These are phyloP conservation scores for Dynastes hyllus DNA, from an alignment of 2,888 invertebrate species.

Conservation along the genomic window DNA sequence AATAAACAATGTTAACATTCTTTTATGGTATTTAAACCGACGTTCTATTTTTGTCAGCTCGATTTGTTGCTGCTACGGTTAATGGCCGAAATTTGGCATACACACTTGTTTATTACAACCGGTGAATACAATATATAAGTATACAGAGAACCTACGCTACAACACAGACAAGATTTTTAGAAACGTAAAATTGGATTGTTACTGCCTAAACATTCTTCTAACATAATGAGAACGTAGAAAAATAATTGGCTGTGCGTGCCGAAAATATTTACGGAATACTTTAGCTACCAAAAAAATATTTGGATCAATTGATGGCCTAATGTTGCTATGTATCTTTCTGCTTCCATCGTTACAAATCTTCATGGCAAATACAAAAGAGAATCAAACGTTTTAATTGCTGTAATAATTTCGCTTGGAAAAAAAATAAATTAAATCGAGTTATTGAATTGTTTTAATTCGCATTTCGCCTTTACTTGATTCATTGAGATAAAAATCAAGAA, in stretches of 20 bases:
- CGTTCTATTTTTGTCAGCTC: slow-evolving; percentile 41
- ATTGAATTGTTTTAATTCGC: not conserved
- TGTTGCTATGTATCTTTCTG: not conserved
- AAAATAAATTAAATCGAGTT: not conserved
- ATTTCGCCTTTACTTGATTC: not conserved
- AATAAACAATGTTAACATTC: slow-evolving; percentile 1
- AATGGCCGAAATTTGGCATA: slow-evolving; percentile 53
- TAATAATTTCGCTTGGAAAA: not conserved
- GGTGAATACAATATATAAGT: slow-evolving; percentile 25
- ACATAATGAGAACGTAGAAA: slow-evolving; percentile 7
- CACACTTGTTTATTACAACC: slow-evolving; percentile 49
- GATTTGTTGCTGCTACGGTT: slow-evolving; percentile 51
- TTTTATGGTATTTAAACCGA: slow-evolving; percentile 16
- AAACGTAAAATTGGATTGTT: slow-evolving; percentile 41
- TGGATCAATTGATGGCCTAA: slow-evolving; percentile 3
- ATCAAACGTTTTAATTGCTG: slow-evolving; percentile 4
- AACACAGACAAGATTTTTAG: slow-evolving; percentile 19
- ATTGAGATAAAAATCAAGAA: not conserved
- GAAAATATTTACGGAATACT: slow-evolving; percentile 20
- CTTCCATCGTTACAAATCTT: not conserved
- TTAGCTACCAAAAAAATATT: slow-evolving; percentile 5
- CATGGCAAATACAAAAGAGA: not conserved
- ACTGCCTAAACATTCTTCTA: slow-evolving; percentile 19
- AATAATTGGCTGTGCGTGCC: slow-evolving; percentile 12
- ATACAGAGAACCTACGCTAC: not conserved